Percentiles rank a stretch among this genome's conserved stretches.
Conservation (phyloP, 2,113 vertebrate species). For the Propithecus coquereli region DNA sequence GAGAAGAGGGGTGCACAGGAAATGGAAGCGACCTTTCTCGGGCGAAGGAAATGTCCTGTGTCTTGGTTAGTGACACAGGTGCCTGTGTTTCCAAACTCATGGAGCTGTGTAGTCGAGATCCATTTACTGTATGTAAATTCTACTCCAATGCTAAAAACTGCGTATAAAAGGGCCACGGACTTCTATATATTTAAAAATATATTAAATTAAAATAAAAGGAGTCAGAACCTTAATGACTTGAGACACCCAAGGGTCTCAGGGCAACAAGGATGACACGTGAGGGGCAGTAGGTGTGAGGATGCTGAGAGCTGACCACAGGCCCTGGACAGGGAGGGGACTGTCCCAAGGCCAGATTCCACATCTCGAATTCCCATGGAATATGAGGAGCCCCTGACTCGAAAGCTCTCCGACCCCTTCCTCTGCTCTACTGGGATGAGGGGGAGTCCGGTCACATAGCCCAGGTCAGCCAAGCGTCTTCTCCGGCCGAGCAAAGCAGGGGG, state of each 20-base stretch:
- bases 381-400: background rate
- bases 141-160: background rate
- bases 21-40: fast-evolving
- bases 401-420: background rate
- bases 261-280: no score
- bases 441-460: background rate
- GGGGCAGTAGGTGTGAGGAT: background rate
- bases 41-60: background rate
- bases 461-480: background rate
- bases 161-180: no score
- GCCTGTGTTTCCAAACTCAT: background rate
- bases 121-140: no score
- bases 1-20: background rate
- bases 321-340: background rate
- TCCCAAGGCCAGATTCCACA: no score
- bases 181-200: background rate
- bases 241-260: no score
- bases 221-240: background rate
- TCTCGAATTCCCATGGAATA: background rate
- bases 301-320: fast-evolving
- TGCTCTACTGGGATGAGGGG: fast-evolving
- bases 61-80: no score
- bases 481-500: background rate
- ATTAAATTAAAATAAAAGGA: background rate
- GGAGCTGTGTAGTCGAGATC: background rate